Evolutionary conservation across 2,888 invertebrate species (phyloP).

Genomic region (Sesamia inferens): DNA sequence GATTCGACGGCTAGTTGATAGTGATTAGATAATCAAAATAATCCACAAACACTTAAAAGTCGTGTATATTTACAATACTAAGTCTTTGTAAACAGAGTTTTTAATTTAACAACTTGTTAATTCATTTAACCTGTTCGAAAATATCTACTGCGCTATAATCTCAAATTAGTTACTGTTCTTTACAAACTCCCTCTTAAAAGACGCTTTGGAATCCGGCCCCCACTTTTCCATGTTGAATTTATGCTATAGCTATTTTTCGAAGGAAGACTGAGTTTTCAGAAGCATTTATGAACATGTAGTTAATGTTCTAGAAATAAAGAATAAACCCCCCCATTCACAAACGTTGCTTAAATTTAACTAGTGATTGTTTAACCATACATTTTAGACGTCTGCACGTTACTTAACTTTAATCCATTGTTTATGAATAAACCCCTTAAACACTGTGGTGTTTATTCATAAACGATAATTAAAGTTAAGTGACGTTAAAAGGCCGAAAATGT

Average conservation of each 20-base stretch:
- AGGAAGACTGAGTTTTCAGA: neutral
- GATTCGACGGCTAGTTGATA: neutral
- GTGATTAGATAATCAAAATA: constrained; percentile 14
- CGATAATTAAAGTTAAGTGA: too few relatives aligned
- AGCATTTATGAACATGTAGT: neutral
- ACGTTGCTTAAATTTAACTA: constrained; percentile 3
- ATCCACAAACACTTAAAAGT: constrained; percentile 21
- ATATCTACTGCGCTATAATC: neutral
- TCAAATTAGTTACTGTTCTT: neutral
- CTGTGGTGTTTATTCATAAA: too few relatives aligned
- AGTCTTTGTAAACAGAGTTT: neutral
- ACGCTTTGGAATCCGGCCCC: too few relatives aligned
- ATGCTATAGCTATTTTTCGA: neutral
- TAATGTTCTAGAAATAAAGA: constrained; percentile 16
- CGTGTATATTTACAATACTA: constrained; percentile 19
- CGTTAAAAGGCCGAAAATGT: too few relatives aligned
- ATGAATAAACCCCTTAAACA: too few relatives aligned
- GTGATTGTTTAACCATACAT: too few relatives aligned
- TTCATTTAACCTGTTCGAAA: neutral
- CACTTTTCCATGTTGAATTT: neutral
- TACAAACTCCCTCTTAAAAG: neutral
- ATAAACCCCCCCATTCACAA: too few relatives aligned
- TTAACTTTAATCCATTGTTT: too few relatives aligned
- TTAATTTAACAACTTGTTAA: neutral
- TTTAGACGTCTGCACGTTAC: too few relatives aligned